phyloP scores from a whole-genome alignment of 37 sponge, comb jelly and placozoan genomes.

The Theonella swinhoei region DNA sequence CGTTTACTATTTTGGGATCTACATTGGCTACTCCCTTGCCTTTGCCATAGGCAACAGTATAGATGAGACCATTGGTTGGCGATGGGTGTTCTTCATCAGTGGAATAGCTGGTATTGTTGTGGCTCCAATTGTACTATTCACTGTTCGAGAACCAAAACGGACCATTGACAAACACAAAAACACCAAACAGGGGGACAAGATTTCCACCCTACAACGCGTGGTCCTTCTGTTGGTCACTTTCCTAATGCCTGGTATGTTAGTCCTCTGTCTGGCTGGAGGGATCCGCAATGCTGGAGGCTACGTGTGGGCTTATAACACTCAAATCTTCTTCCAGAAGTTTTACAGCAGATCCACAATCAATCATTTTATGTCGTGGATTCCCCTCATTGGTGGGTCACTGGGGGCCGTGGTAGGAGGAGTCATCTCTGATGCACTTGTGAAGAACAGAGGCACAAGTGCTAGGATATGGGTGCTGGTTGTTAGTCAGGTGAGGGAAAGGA shows the following conservation, averaged over 20 bases:
- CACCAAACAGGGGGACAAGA: neutral
- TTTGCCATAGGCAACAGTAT: slow-evolving; percentile 76
- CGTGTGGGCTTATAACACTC: slow-evolving; percentile 87
- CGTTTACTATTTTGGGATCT: slow-evolving; percentile 83
- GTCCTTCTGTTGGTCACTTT: slow-evolving; percentile 32
- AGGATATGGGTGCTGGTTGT: slow-evolving; percentile 81
- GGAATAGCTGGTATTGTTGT: slow-evolving; percentile 52
- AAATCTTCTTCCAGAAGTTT: slow-evolving; percentile 66
- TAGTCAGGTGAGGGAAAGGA: slow-evolving; percentile 68
- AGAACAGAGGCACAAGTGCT: slow-evolving; percentile 40
- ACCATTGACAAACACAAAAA: neutral
- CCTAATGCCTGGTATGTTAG: slow-evolving; percentile 63
- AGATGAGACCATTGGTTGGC: slow-evolving; percentile 54
- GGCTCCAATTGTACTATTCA: slow-evolving; percentile 58
- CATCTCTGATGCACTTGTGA: slow-evolving; percentile 69
- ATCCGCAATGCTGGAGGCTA: slow-evolving; percentile 86
- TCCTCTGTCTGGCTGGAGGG: slow-evolving; percentile 82
- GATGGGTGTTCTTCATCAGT: slow-evolving; percentile 90
- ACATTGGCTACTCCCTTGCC: slow-evolving; percentile 84
- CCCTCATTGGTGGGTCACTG: slow-evolving; percentile 77
- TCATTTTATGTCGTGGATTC: slow-evolving; percentile 75
- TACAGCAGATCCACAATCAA: slow-evolving; percentile 16
- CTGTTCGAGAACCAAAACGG: slow-evolving; percentile 65
- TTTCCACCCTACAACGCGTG: neutral
- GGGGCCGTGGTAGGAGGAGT: slow-evolving; percentile 80